Percentiles rank a stretch among this genome's conserved stretches.
phyloP scores from a whole-genome alignment of 2,888 invertebrate species.

The Pristionchus maxplancki region DNA sequence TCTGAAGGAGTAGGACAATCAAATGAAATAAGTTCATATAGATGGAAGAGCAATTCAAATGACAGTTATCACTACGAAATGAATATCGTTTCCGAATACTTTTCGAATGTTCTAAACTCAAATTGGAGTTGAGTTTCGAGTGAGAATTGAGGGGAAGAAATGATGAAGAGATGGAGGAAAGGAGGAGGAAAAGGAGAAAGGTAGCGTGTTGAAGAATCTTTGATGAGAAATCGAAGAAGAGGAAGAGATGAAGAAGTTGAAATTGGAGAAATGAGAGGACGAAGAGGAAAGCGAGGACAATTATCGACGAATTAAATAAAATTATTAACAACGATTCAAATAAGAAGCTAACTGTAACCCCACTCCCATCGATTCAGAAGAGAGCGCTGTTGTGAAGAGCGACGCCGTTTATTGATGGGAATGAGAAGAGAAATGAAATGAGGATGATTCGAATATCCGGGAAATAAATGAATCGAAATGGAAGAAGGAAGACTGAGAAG shows the following conservation, averaged over 20 bases:
- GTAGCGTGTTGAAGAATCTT: slow-evolving; percentile 33
- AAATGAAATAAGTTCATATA: no score
- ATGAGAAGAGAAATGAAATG: slow-evolving; percentile 18
- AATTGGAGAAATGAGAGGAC: slow-evolving; percentile 11
- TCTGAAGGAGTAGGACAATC: neutral
- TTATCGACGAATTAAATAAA: neutral
- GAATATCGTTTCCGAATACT: no score
- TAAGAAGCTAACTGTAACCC: neutral
- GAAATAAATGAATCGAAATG: neutral
- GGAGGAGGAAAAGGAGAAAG: slow-evolving; percentile 19
- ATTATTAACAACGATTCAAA: no score
- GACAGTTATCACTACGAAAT: no score
- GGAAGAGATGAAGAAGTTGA: slow-evolving; percentile 33
- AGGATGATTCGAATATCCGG: slow-evolving; percentile 43
- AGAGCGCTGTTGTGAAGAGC: neutral
- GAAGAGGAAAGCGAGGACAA: neutral
- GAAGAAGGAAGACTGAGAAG: slow-evolving; percentile 1
- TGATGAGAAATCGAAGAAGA: slow-evolving; percentile 42
- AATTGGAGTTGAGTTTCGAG: neutral
- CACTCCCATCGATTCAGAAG: neutral
- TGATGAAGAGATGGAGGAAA: slow-evolving; percentile 1
- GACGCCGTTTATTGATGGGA: neutral
- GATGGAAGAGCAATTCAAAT: no score
- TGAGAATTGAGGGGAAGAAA: slow-evolving; percentile 5
- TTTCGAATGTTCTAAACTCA: neutral